Conservation (phyloP, 2,888 invertebrate species). For the Orchestes rusci region DNA sequence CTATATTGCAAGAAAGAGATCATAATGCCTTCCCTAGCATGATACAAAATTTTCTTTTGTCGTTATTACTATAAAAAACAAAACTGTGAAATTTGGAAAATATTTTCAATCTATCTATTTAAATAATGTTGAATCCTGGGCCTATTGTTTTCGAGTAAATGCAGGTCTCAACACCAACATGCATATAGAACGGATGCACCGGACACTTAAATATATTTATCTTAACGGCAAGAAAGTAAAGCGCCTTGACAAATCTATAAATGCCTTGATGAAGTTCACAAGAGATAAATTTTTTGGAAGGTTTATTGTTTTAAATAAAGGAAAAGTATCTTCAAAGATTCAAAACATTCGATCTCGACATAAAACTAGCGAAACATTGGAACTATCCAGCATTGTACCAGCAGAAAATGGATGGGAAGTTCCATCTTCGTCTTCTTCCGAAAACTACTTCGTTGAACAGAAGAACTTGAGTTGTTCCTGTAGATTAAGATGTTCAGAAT, state of each 20-base stretch:
- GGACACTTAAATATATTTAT: conserved; percentile 27
- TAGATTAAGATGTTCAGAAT: conserved; percentile 13
- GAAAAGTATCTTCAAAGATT: no score
- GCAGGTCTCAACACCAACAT: conserved; percentile 14
- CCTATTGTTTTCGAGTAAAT: conserved; percentile 18
- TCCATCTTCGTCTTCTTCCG: conserved; percentile 1
- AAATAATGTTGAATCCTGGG: conserved; percentile 18
- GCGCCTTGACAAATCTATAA: conserved; percentile 26
- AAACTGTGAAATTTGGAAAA: conserved; percentile 15
- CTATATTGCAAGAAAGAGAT: conserved; percentile 22
- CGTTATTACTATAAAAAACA: conserved; percentile 2
- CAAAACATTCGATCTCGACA: no score
- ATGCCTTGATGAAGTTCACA: conserved; percentile 26
- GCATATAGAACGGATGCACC: no score
- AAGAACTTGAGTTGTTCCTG: conserved; percentile 10
- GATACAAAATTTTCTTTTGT: conserved; percentile 12
- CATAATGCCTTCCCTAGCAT: conserved; percentile 15
- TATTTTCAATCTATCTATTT: conserved; percentile 23
- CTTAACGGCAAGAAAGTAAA: conserved; percentile 26
- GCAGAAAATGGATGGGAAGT: conserved; percentile 9
- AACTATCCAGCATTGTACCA: conserved; percentile 1
- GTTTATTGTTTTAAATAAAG: conserved; percentile 21
- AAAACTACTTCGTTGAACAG: conserved; percentile 8
- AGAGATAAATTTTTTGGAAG: conserved; percentile 28
- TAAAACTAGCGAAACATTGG: background rate